Base-by-base conservation (phyloP, 2,888 invertebrate species). In the Hedya salicella region DNA sequence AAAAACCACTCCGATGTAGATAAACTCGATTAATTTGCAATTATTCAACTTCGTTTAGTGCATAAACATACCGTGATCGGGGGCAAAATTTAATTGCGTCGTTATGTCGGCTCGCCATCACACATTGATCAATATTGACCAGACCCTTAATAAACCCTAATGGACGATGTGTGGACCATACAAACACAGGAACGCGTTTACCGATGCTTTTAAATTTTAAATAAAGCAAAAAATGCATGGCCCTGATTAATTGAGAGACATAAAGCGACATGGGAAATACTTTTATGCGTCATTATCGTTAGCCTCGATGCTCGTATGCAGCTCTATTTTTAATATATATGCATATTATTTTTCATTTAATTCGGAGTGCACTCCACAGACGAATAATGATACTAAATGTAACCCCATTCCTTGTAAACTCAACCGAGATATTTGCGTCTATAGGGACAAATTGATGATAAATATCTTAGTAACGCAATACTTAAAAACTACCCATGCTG, bases 231-330 rank as follows among this genome's bases (percentile, higher is more conserved):
- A 81, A 78, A 74, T 75, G 74, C 73, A 81, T 78, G 79, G 79
- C 80, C 78, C 83, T 87, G 89, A 91, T 91, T 90, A 91, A 92
- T 91, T 80, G 88, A 86, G 82, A 82, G 78, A 74, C 81, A 86
- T 87, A 82, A 86, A 78, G 85, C 77, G 75, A 92, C 91, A 92
- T 74, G 89, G 77, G 81, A 91, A 91, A 89, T 88, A 91, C 90
- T 91, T 92, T 90, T 89, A 85, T 83, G 87, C 81, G 80, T 89
- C 91, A 85, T 92, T 89, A 89, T 57, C 67, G 81, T 81, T 79
- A 83, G 83, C 83, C 79, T 80, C 74, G 69, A 71, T 73, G 73
- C 74, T 69, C 71, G 69, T 73, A 76, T 75, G 64, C 60, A 54
- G 53, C 54, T 66, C 60, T 61, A 66, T 61, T 66, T 59, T 54